Base-by-base conservation (phyloP, 2,113 vertebrate genomes). In the Albula glossodonta region DNA sequence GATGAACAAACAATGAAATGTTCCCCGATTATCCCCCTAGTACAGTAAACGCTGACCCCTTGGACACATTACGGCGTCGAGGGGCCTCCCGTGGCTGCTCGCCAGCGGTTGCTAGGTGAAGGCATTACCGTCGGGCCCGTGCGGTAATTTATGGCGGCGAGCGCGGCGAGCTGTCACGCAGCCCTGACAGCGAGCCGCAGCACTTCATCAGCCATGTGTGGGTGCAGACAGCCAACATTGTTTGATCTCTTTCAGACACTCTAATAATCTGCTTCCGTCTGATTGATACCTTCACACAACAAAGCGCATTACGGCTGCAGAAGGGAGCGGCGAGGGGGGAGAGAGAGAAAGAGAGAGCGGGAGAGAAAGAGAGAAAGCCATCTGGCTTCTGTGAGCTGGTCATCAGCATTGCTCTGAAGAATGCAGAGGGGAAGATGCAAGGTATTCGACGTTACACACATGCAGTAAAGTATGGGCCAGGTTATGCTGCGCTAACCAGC, bases 241-340 rank as follows among this genome's bases (percentile, higher is more conserved):
- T 97, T 98, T 99, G 97, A 99, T 99, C 97, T 97, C 96, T 97
- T 96, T 96, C 97, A 98, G 97, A 98, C 97, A 97, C 96, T 96
- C 96, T 98, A 98, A 99, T 99, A 98, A 99, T 99, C 97, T 97
- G 96, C 96, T 96, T 96, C 95, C 95, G 95, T 96, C 97, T 99
- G 98, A 99, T 98, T 98, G 97, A 99, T 99, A 97, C 96, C 97
- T 97, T 96, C 96, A 96, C 97, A 97, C 97, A 96, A 95, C 95
- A 96, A 96, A 96, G 96, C 95, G 93, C 96, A 95, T 94, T 96
- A 96, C 95, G 94, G 94, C 50, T 93, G 90, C 94, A 95, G 95
- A 94, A 93, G 94, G 94, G 94, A 96, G 96, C 95, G 9, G 70
- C 6, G 70, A 74, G 31, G 70, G 70, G 53, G 12, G 53, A 56